phyloP scores from a whole-genome alignment of 2,797 vertebrate species.

The Xiphorhynchus erythropygius region DNA sequence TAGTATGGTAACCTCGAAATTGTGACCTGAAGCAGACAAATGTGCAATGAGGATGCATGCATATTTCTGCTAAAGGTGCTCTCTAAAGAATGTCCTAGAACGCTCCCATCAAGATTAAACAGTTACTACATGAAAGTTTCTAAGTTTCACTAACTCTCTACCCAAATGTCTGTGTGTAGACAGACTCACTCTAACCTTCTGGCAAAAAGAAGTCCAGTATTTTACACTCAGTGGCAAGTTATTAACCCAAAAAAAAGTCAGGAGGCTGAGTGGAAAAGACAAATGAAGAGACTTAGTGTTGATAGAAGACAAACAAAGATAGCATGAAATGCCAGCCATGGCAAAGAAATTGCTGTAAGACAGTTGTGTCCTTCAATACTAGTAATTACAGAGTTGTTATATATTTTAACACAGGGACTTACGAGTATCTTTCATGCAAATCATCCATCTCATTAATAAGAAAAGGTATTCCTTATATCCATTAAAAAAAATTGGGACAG shows the following conservation, averaged over 20 bases:
- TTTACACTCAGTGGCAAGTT: not conserved
- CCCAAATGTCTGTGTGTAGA: not conserved
- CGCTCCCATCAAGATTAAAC: not conserved
- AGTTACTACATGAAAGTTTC: not conserved
- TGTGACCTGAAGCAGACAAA: slow-evolving; percentile 14
- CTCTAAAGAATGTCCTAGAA: not conserved
- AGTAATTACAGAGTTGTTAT: not conserved
- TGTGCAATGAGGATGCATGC: not conserved
- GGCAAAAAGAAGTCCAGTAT: not conserved
- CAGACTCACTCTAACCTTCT: not conserved
- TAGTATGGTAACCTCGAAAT: slow-evolving; percentile 13
- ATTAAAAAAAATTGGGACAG: not conserved
- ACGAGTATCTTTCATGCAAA: not conserved
- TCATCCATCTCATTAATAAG: not conserved
- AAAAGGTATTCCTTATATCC: not conserved
- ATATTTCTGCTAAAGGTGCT: not conserved
- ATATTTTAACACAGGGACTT: not conserved
- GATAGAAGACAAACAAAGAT: not conserved
- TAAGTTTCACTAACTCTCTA: not conserved
- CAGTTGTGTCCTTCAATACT: not conserved
- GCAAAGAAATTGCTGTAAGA: not conserved
- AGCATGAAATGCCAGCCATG: not conserved
- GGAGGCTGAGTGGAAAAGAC: not conserved
- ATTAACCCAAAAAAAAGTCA: not conserved
- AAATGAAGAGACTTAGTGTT: not conserved